Conservation (phyloP, 2,113 vertebrate genomes). For the Tragulus kanchil region DNA sequence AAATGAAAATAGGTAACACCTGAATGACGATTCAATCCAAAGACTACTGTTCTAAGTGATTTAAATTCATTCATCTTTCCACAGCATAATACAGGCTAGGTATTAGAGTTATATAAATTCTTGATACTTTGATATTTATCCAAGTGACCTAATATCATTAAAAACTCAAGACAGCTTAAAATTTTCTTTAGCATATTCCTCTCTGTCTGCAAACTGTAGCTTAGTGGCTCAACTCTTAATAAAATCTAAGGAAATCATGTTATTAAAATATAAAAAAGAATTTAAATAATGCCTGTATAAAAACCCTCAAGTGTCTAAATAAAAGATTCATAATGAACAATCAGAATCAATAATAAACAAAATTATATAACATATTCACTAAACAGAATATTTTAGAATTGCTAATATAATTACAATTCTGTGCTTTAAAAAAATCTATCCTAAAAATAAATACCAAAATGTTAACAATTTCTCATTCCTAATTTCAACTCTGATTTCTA, state of each 20-base stretch:
- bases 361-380: background rate
- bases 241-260: background rate
- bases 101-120: background rate
- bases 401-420: background rate
- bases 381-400: background rate
- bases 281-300: background rate
- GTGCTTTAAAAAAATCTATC: background rate
- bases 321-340: background rate
- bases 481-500: background rate
- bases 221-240: background rate
- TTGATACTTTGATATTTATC: background rate
- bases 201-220: background rate
- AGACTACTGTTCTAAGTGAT: background rate
- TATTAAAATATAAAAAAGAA: conserved; percentile 15
- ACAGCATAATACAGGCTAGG: background rate
- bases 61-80: background rate
- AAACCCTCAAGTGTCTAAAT: background rate
- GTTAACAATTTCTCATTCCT: background rate
- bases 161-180: background rate
- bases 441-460: background rate
- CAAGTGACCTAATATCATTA: background rate
- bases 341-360: background rate
- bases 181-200: background rate
- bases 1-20: conserved; percentile 18
- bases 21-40: background rate